These are phyloP conservation scores for Diachasma alloeum DNA, from an alignment of 1,140 invertebrate genomes.

Conservation along the genomic window DNA sequence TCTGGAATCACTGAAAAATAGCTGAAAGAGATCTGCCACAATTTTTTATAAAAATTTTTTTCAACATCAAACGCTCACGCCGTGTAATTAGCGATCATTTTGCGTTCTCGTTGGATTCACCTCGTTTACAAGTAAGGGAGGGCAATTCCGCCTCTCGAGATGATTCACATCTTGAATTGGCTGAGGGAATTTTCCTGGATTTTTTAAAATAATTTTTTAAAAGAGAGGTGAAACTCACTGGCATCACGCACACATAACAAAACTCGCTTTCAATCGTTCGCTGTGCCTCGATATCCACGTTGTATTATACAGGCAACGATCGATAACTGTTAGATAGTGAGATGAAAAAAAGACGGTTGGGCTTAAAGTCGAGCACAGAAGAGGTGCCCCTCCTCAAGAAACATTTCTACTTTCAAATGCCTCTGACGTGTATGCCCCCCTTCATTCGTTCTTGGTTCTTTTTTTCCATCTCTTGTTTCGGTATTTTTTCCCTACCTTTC, in stretches of 20 bases:
- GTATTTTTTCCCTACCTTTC: constrained; percentile 10
- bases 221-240: not conserved
- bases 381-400: not conserved
- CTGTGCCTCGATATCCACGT: not conserved
- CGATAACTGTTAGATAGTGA: not conserved
- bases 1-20: not conserved
- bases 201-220: not conserved
- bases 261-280: too few relatives aligned
- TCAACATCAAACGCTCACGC: not conserved
- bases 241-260: not conserved
- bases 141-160: not conserved
- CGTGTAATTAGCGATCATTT: not conserved
- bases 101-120: not conserved
- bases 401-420: constrained; percentile 14
- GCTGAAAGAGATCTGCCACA: not conserved
- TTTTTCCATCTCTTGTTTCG: constrained; percentile 7
- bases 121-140: not conserved
- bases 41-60: not conserved
- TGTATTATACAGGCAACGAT: not conserved
- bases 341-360: not conserved
- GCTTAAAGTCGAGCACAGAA: not conserved
- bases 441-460: not conserved
- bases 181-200: not conserved
- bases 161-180: not conserved
- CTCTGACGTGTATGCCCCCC: constrained; percentile 1